Evolutionary conservation across 2,797 vertebrate genomes (phyloP), one percentile per base, ranked within the genome.

Genomic region (Aulostomus chinensis): DNA sequence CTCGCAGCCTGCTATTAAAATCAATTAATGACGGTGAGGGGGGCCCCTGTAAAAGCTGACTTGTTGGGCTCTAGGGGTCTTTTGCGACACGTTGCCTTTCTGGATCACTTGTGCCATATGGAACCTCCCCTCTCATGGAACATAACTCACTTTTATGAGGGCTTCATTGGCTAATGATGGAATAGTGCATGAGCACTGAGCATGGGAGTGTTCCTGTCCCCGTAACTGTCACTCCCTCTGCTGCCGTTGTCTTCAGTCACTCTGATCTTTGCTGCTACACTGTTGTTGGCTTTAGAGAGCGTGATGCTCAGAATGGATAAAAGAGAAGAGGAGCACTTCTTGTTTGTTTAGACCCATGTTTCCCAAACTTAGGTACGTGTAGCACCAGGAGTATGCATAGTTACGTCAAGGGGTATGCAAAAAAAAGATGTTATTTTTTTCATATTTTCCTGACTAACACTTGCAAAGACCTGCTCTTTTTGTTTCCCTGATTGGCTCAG

Each of bases 21-120:
- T 89, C 86, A 89, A 91, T 90, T 89, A 91, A 89, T 88, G 83
- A 85, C 45, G 9, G 72, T 78, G 68, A 78, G 86, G 79, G 77
- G 76, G 74, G 73, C 74, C 79, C 80, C 78, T 75, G 84, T 86
- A 85, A 87, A 86, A 78, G 68, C 74, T 81, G 83, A 88, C 84
- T 83, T 87, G 85, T 88, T 88, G 86, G 80, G 69, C 85, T 86
- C 81, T 80, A 49, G 80, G 88, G 86, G 83, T 83, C 78, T 76
- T 88, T 74, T 76, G 85, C 70, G 76, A 88, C 82, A 86, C 80
- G 54, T 85, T 80, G 78, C 76, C 65, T 89, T 87, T 91, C 87
- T 86, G 88, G 88, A 90, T 90, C 86, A 86, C 86, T 87, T 84
- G 83, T 77, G 80, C 88, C 87, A 90, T 89, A 90, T 88, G 86